Conservation (phyloP, 2,113 vertebrate genomes). For the Corythornis cristatus region DNA sequence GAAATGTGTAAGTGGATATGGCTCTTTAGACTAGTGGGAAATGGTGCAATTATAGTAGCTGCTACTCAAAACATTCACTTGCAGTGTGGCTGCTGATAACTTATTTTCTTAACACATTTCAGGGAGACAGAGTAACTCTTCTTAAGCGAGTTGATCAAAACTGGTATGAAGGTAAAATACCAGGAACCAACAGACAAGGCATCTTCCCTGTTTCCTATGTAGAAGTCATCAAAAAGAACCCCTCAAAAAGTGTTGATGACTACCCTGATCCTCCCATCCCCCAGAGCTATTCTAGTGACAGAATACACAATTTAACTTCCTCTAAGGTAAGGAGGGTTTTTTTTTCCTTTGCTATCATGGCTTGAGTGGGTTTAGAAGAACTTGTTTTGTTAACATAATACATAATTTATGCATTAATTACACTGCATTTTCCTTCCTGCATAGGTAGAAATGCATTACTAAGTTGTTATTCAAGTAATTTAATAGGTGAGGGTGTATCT, state of each 20-base stretch:
- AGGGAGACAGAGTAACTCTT: slow-evolving; percentile 94
- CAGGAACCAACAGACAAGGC: slow-evolving; percentile 91
- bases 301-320: slow-evolving; percentile 83
- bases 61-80: neutral
- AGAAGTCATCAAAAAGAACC: slow-evolving; percentile 88
- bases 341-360: neutral
- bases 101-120: slow-evolving; percentile 51
- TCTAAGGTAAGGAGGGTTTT: slow-evolving; percentile 82
- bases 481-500: neutral
- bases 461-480: neutral
- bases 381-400: neutral
- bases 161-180: slow-evolving; percentile 97
- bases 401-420: neutral
- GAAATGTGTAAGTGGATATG: neutral
- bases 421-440: neutral
- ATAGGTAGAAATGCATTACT: neutral
- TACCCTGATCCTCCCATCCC: slow-evolving; percentile 80
- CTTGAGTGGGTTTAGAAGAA: neutral
- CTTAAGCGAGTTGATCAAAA: slow-evolving; percentile 96
- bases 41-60: neutral
- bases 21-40: neutral
- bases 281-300: slow-evolving; percentile 84
- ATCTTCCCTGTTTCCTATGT: slow-evolving; percentile 98
- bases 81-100: neutral
- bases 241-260: slow-evolving; percentile 81